A percentile compares a stretch with the other conserved stretches of the same genome.
These are phyloP conservation scores for Coregonus sp. DNA, from an alignment of 2,797 vertebrate genomes.

Conservation along the genomic window DNA sequence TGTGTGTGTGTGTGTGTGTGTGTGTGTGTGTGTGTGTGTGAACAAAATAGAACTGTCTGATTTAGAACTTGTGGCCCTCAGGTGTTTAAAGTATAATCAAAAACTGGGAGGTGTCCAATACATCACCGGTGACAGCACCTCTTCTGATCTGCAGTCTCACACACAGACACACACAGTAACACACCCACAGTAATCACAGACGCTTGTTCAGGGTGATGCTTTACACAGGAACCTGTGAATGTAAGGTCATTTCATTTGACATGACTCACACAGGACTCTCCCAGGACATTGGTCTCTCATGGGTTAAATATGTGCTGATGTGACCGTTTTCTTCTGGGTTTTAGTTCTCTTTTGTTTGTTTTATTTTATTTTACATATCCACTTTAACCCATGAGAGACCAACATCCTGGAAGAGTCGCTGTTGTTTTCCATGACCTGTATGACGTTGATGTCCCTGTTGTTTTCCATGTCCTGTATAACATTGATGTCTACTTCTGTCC, in stretches of 20 bases:
- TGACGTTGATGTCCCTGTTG: too few species aligned
- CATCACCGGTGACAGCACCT: neutral
- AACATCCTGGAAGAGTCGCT: neutral
- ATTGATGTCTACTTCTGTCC: too few species aligned
- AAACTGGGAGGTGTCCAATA: neutral
- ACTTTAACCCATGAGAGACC: neutral
- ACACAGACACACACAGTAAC: neutral
- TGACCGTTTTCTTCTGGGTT: neutral
- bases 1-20: too few species aligned
- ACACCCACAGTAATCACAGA: neutral
- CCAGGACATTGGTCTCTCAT: neutral
- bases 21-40: neutral
- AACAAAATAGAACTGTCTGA: neutral
- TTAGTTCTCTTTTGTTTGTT: neutral
- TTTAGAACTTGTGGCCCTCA: neutral
- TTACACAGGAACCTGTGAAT: neutral
- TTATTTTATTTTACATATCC: neutral
- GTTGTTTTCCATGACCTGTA: neutral
- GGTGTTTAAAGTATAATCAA: neutral
- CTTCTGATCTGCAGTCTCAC: neutral
- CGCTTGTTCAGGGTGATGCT: neutral
- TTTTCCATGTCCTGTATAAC: too few species aligned
- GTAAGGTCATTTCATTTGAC: neutral
- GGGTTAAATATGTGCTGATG: neutral
- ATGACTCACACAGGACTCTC: neutral